Evolutionary conservation across 2,113 vertebrate species (phyloP).

Genomic region (Actenoides lindsayi): DNA sequence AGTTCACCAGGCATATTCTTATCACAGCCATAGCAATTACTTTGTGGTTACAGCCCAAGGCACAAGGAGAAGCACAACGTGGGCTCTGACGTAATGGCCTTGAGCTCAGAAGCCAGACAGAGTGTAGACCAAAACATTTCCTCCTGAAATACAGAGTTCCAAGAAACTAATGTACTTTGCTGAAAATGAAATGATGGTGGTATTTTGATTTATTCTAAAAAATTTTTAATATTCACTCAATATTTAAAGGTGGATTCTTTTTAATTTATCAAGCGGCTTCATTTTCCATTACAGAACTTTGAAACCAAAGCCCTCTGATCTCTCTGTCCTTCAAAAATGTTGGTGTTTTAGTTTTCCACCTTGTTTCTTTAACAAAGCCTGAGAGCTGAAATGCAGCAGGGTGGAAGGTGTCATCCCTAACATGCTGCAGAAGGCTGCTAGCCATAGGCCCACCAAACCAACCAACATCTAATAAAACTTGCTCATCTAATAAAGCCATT

Average conservation of each 20-base stretch:
- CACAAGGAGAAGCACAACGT: rapidly evolving
- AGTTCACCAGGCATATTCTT: neutral
- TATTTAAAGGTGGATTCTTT: neutral
- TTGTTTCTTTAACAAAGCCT: neutral
- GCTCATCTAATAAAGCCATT: rapidly evolving
- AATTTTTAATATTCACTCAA: neutral
- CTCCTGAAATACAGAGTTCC: neutral
- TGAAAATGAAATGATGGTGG: neutral
- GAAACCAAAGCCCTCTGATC: neutral
- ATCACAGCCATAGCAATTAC: neutral
- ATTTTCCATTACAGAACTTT: neutral
- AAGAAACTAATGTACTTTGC: neutral
- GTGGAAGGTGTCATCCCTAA: neutral
- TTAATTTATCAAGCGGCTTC: neutral
- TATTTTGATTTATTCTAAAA: neutral
- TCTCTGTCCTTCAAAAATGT: neutral
- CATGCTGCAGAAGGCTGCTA: rapidly evolving
- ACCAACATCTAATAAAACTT: neutral
- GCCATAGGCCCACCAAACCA: neutral
- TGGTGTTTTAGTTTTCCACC: neutral
- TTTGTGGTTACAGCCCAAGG: neutral
- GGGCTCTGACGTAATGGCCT: rapidly evolving
- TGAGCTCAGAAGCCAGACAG: neutral
- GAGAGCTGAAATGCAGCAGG: neutral
- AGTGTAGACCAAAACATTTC: neutral